phyloP scores from a whole-genome alignment of 53 echinoderm and acorn worm species.

The Patiria pectinifera region DNA sequence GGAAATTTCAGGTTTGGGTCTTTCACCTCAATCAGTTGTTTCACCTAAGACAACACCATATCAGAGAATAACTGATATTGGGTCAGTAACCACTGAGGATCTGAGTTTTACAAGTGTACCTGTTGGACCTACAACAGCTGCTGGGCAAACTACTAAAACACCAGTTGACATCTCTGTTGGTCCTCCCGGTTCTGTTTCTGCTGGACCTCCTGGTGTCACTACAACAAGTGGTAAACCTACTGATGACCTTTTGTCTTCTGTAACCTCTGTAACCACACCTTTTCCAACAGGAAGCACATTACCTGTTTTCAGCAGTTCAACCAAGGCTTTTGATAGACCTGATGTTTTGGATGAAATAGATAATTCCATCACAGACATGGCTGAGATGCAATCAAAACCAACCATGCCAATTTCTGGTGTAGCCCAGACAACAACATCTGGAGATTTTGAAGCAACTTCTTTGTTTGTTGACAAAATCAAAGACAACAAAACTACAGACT shows the following conservation, averaged over 20 bases:
- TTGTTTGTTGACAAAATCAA: too few relatives aligned
- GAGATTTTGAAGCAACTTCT: too few relatives aligned
- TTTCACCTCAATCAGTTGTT: background rate
- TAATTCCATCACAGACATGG: too few relatives aligned
- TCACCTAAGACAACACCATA: background rate
- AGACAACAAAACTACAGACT: too few relatives aligned
- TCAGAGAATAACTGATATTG: background rate
- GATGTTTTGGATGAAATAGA: background rate
- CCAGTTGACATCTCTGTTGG: slow-evolving; percentile 1
- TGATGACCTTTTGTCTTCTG: background rate
- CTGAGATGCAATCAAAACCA: too few relatives aligned
- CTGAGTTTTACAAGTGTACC: slow-evolving; percentile 12
- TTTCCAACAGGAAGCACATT: background rate
- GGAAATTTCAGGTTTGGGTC: background rate
- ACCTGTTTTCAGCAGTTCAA: background rate
- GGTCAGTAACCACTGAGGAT: background rate
- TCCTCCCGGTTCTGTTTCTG: background rate
- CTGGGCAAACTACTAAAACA: too few relatives aligned
- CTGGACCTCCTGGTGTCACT: background rate
- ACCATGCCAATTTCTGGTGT: too few relatives aligned
- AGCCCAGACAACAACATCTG: too few relatives aligned
- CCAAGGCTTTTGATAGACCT: background rate
- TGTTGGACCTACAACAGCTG: background rate
- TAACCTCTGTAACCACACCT: background rate
- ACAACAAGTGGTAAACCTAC: background rate